phyloP scores from a whole-genome alignment of 2,113 vertebrate genomes.

The Hypocryptadius cinnamomeus region DNA sequence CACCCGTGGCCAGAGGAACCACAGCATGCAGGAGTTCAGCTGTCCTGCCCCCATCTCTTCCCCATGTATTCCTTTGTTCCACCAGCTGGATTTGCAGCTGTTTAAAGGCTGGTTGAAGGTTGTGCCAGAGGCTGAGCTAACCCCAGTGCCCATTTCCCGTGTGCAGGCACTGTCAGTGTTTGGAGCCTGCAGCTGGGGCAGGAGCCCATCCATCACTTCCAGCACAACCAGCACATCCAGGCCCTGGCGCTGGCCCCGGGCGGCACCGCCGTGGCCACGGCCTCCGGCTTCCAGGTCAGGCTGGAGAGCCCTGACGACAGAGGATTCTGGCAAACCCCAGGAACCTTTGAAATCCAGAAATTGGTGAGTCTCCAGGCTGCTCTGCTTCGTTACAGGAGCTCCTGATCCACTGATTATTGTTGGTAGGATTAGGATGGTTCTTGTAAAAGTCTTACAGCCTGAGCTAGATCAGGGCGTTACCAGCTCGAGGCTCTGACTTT shows the following conservation, averaged over 20 bases:
- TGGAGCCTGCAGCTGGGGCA: slow-evolving; percentile 83
- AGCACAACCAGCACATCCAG: slow-evolving; percentile 78
- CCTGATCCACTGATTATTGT: neutral
- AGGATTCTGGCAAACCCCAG: slow-evolving; percentile 81
- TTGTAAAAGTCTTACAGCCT: neutral
- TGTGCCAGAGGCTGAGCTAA: neutral
- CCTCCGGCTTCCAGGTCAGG: slow-evolving; percentile 76
- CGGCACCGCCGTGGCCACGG: slow-evolving; percentile 70
- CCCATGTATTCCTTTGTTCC: accelerated
- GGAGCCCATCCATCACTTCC: slow-evolving; percentile 83
- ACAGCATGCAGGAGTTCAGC: neutral
- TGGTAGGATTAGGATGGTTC: neutral
- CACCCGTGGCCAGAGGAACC: accelerated
- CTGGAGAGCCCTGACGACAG: slow-evolving; percentile 75
- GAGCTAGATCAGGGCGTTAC: neutral
- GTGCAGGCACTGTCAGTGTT: slow-evolving; percentile 81
- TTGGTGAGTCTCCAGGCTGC: slow-evolving; percentile 71
- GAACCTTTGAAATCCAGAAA: slow-evolving; percentile 77
- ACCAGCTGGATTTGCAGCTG: neutral
- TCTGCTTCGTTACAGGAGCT: neutral
- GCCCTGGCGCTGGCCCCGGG: slow-evolving; percentile 76
- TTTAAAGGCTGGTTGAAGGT: neutral
- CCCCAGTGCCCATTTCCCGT: accelerated
- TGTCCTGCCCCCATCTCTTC: neutral
- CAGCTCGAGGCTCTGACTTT: neutral